Percentiles rank a stretch among this genome's conserved stretches.
phyloP scores from a whole-genome alignment of 2,797 vertebrate species.

The Falco naumanni region DNA sequence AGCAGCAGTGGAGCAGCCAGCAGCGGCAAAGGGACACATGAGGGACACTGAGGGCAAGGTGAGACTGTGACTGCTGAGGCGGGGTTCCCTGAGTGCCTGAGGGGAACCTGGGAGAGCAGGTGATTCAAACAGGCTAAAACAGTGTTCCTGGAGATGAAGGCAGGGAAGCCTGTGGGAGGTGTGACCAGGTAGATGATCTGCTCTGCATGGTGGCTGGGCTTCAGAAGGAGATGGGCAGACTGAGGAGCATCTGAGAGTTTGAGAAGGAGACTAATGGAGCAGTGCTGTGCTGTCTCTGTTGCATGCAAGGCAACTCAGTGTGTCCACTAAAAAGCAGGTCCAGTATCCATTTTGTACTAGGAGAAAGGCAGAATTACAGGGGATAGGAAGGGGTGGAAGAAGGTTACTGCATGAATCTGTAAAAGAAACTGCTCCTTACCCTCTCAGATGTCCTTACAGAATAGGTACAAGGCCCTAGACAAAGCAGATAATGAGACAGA shows the following conservation, averaged over 20 bases:
- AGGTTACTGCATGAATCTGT: not conserved
- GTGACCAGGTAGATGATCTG: not conserved
- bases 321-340: not conserved
- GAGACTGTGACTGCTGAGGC: not conserved
- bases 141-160: not conserved
- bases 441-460: not conserved
- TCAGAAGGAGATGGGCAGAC: not conserved
- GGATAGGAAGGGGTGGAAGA: not conserved
- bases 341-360: not conserved
- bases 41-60: not conserved
- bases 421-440: not conserved
- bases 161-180: not conserved
- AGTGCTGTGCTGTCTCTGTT: not conserved
- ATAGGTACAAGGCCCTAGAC: not conserved
- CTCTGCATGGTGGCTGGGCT: not conserved
- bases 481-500: not conserved
- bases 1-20: not conserved
- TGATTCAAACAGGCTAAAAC: not conserved
- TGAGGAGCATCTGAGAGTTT: not conserved
- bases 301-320: not conserved
- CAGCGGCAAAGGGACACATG: not conserved
- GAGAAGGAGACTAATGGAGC: not conserved
- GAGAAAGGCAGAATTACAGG: not conserved
- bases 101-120: not conserved
- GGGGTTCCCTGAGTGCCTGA: fast-evolving